A percentile compares a stretch with the other conserved stretches of the same genome.
These are phyloP conservation scores for Bombus ignitus DNA, from an alignment of 1,140 invertebrate genomes.

Conservation along the genomic window DNA sequence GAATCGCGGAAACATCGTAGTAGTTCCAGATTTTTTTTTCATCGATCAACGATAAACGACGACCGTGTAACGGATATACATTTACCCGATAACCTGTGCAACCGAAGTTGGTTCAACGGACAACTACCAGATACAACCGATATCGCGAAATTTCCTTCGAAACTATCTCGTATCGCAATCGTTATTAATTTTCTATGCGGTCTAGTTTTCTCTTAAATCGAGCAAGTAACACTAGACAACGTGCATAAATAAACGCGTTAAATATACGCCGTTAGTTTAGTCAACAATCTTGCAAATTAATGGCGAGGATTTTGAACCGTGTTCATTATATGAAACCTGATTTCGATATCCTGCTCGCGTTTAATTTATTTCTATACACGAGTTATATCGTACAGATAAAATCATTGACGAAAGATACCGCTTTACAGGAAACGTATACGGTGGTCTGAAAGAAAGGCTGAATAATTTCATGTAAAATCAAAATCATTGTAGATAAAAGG, in stretches of 20 bases:
- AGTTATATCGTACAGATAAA: background rate
- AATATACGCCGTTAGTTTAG: no score
- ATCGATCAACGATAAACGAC: constrained; percentile 5
- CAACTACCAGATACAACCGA: background rate
- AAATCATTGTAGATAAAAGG: no score
- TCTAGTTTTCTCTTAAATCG: background rate
- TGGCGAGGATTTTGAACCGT: background rate
- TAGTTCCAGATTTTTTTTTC: background rate
- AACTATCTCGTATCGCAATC: background rate
- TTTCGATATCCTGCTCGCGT: background rate
- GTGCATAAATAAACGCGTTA: background rate
- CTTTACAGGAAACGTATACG: no score
- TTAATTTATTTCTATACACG: background rate
- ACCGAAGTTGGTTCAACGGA: background rate
- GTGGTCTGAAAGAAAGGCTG: no score
- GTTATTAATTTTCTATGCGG: background rate
- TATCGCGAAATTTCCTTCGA: background rate
- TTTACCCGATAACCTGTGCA: background rate
- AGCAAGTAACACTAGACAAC: no score
- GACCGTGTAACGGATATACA: background rate
- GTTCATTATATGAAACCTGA: background rate
- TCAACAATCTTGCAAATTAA: background rate
- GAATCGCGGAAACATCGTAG: background rate
- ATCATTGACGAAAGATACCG: no score
- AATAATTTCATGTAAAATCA: no score